phyloP scores from a whole-genome alignment of 1,140 invertebrate genomes.

The Samia ricini region DNA sequence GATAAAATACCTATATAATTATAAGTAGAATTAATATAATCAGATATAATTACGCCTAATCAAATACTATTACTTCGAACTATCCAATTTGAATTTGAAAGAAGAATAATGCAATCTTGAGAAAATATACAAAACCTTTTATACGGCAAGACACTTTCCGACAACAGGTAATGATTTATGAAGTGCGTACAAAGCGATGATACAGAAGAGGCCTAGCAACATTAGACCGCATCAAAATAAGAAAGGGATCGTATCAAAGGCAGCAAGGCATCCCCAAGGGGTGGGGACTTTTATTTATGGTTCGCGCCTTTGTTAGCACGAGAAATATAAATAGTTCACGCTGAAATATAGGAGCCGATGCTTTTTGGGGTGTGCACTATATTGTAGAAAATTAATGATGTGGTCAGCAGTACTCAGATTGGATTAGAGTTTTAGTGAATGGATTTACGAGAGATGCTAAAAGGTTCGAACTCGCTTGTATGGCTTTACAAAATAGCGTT shows the following conservation, averaged over 20 bases:
- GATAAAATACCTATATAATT: too few relatives aligned
- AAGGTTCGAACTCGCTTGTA: slow-evolving; percentile 52
- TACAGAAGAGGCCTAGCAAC: slow-evolving; percentile 48
- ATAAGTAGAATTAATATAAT: too few relatives aligned
- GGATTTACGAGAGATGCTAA: slow-evolving; percentile 52
- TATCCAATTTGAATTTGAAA: background rate
- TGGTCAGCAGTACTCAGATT: slow-evolving; percentile 63
- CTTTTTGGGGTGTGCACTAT: slow-evolving; percentile 67
- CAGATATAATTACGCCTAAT: too few relatives aligned
- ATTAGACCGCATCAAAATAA: slow-evolving; percentile 69
- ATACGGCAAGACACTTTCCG: slow-evolving; percentile 1
- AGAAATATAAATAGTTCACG: slow-evolving; percentile 74
- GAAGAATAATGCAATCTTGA: background rate
- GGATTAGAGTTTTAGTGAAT: slow-evolving; percentile 57
- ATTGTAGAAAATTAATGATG: slow-evolving; percentile 73
- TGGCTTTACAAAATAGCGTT: slow-evolving; percentile 63
- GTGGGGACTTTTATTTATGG: slow-evolving; percentile 67
- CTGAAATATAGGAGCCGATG: slow-evolving; percentile 61
- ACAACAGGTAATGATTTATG: slow-evolving; percentile 47
- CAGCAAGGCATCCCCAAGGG: slow-evolving; percentile 56
- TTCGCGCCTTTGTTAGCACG: slow-evolving; percentile 57
- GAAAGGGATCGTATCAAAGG: slow-evolving; percentile 71
- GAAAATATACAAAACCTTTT: background rate
- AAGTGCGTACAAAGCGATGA: slow-evolving; percentile 47
- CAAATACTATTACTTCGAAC: background rate